Base-by-base conservation (phyloP, 2,113 vertebrate genomes). In the Engraulis encrasicolus region DNA sequence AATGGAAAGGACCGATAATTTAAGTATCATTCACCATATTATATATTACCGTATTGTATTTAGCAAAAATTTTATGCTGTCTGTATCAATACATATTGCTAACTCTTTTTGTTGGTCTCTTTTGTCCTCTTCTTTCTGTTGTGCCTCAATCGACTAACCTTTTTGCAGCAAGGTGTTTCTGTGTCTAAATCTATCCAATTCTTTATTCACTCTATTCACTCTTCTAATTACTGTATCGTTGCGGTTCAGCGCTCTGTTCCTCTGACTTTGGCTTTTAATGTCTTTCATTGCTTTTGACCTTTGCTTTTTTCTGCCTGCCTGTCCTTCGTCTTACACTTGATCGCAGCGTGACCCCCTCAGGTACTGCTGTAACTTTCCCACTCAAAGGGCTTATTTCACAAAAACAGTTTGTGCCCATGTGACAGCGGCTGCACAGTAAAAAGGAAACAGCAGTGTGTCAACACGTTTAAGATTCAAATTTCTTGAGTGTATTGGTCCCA, bases 291-390 rank as follows among this genome's bases (percentile, higher is more conserved):
- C 81, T 20, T 84, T 83, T 86, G 80, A 78, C 81, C 81, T 86
- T 45, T 89, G 83, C 88, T 82, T 92, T 36, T 92, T 90, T 93
- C 88, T 91, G 88, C 88, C 91, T 89, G 90, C 89, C 90, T 85
- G 85, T 85, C 87, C 86, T 87, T 80, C 89, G 2, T 89, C 91
- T 92, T 93, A 92, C 89, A 90, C 88, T 34, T 85, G 92, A 87
- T 89, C 88, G 88, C 89, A 82, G 11, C 90, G 74, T 17, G 87
- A 74, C 82, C 86, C n/a, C 61, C 87, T 85, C 86, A 95, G 95
- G 95, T 95, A 95, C 92, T 82, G 78, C 54, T 78, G 90, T 34
- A 90, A 89, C 88, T 83, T 90, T 87, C 90, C 90, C 85, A 17
- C 23, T 23, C 31, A 23, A 38, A 6, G 85, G 81, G 90, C 90